Evolutionary conservation across 2,888 invertebrate species (phyloP), one percentile per base, ranked within the genome.

Genomic region (Piscicola geometra): DNA sequence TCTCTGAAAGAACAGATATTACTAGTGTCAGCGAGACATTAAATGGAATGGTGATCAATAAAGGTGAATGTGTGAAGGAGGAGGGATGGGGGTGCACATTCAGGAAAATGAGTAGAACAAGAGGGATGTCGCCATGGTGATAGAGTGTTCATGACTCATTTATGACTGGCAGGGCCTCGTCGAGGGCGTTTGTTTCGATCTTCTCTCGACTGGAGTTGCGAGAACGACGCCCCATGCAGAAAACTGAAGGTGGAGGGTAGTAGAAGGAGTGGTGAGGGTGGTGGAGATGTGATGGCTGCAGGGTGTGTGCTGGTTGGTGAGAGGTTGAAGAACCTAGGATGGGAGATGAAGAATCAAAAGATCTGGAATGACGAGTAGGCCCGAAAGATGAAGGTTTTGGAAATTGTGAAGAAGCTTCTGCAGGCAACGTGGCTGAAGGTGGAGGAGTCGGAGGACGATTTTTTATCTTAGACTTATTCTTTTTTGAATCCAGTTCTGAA

Each of bases 391-490:
- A 15, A 18, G 52, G 32, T 56, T 56, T 56, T 25, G 25, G 21
- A 56, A 56, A 56, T 3, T 3, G 60, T 56, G n/a, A n/a, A 56
- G 60, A 21, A 25, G n/a, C n/a, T 56, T 56, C 60, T 56, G 60
- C 60, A 56, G 60, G 60, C 3, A 56, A 21, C 3, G 60, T 56
- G 32, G 64, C 36, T 12, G 73, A 73, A 32, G 73, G 73, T n/a
- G 73, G 73, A 25, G 73, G 73, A 33, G 73, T 73, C n/a, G 73
- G 73, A n/a, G 73, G 73, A 2, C 73, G 47, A n/a, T 73, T 73
- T 64, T 56, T 73, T 28, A 73, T 33, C 36, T 73, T 73, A n/a
- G 73, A 36, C 64, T 64, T 73, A 18, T 50, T 36, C 41, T 52
- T 56, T 73, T 52, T 73, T 35, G 73, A 32, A n/a, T 73, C 73